Base-by-base conservation (phyloP, 1,140 invertebrate genomes). In the Papilio polytes region DNA sequence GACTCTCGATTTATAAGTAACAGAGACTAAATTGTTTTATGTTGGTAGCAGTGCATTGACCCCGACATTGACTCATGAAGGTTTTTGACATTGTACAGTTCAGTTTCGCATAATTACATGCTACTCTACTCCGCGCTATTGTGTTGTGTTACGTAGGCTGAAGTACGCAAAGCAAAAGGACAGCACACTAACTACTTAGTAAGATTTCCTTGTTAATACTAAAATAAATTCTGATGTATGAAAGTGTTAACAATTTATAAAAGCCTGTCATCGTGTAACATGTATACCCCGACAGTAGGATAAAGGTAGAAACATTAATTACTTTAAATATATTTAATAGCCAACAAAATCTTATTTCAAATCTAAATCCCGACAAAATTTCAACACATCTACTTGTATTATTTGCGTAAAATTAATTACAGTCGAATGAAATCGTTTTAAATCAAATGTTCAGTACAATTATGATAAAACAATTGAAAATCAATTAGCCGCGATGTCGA, bases 61-160 rank as follows among this genome's bases (percentile, higher is more conserved):
- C 63, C 63, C 36, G 63, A 70, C 63, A 31, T 70, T 70, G 63
- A 70, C 26, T 70, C 63, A 31, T 36, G 13, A 31, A 12, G 59
- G 51, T 13, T 76, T 48, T 76, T 18, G 22, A 63, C 10, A 12
- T 63, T 15, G 63, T 70, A 36, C 26, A 70, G 63, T 70, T 41
- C 20, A 6, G 63, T 36, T 36, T 70, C 63, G 63, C 12, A 70
- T 70, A 31, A 70, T 70, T 70, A 70, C 63, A 70, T 31, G 63
- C 13, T 31, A 15, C 63, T 3, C 12, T 70, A 70, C 63, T 70
- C 63, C 63, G 12, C 6, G 26, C 63, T 31, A 70, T 70, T 70
- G 63, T 70, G 63, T 70, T 70, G 26, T 70, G 26, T 31, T 70
- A 70, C 63, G 63, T 70, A 70, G 63, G 63, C 12, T 18, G 63